A percentile compares a stretch with the other conserved stretches of the same genome.
These are phyloP conservation scores for Megaustenia siamemsis DNA, from an alignment of 2,888 invertebrate genomes.

Conservation along the genomic window DNA sequence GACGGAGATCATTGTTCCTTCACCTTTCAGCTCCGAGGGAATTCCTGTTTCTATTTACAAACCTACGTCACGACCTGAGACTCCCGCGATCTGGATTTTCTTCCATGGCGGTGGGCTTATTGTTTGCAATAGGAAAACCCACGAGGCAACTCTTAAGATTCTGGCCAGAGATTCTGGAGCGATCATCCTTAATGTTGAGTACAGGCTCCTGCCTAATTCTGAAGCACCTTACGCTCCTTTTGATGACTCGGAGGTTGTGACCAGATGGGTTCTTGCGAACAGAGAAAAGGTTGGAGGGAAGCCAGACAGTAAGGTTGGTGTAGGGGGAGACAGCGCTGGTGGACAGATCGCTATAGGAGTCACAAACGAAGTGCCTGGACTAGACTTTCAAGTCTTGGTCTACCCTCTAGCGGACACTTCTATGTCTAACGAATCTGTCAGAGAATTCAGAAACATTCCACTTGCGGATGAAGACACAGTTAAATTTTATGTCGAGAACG, in stretches of 20 bases:
- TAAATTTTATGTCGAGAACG: constrained; percentile 24
- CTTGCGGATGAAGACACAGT: constrained; percentile 9
- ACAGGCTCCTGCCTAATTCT: constrained; percentile 54
- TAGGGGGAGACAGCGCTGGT: constrained; percentile 50
- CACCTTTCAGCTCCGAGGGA: constrained; percentile 7
- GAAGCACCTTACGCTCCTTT: constrained; percentile 52
- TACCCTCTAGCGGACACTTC: constrained; percentile 40
- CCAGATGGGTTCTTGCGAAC: constrained; percentile 54
- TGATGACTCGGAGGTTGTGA: constrained; percentile 49
- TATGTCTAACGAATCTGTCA: not conserved
- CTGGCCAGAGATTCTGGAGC: constrained; percentile 41
- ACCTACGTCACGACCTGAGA: constrained; percentile 8
- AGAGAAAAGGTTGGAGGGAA: constrained; percentile 43
- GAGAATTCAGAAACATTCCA: constrained; percentile 25
- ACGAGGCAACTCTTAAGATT: not conserved
- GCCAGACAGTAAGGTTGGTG: constrained; percentile 42
- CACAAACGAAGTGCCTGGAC: constrained; percentile 33
- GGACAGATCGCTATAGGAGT: constrained; percentile 41
- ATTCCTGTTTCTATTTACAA: constrained; percentile 48
- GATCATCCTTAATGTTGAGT: constrained; percentile 55
- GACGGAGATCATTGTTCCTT: constrained; percentile 34
- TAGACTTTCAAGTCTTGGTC: constrained; percentile 48
- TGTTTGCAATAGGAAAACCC: not conserved
- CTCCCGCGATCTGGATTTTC: constrained; percentile 37
- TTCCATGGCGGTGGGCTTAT: constrained; percentile 47